These are phyloP conservation scores for Gymnoscopelus braueri DNA, from an alignment of 2,797 vertebrate species.

Conservation along the genomic window DNA sequence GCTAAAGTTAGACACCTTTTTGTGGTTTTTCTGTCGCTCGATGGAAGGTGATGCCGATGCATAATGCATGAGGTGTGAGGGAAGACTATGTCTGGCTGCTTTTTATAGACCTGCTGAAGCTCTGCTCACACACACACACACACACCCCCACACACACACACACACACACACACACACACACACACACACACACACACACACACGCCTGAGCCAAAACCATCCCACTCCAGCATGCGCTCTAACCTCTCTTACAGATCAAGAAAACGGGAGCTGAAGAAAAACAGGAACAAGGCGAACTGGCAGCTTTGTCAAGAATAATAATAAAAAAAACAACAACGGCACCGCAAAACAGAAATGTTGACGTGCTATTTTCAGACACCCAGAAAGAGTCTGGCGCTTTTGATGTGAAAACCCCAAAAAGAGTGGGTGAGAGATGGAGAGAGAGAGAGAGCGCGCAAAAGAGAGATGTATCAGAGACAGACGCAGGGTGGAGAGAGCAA, in stretches of 20 bases:
- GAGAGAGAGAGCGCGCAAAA: not conserved
- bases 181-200: slow-evolving; percentile 17
- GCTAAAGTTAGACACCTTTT: slow-evolving; percentile 90
- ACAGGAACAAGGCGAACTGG: slow-evolving; percentile 78
- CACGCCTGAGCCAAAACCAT: slow-evolving; percentile 37
- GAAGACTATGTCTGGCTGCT: slow-evolving; percentile 93
- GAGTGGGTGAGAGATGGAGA: slow-evolving; percentile 1
- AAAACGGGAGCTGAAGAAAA: slow-evolving; percentile 69
- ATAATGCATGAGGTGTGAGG: slow-evolving; percentile 97
- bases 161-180: slow-evolving; percentile 11
- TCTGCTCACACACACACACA: slow-evolving; percentile 26
- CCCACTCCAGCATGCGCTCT: slow-evolving; percentile 73
- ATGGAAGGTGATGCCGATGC: slow-evolving; percentile 90
- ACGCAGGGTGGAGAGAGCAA: slow-evolving; percentile 26
- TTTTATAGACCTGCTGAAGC: slow-evolving; percentile 90
- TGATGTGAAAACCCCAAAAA: slow-evolving; percentile 63
- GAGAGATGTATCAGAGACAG: slow-evolving; percentile 36
- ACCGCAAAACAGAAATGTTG: slow-evolving; percentile 70
- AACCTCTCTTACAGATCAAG: slow-evolving; percentile 83
- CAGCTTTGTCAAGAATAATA: slow-evolving; percentile 69
- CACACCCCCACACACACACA: slow-evolving; percentile 14
- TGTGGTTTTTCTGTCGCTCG: slow-evolving; percentile 81
- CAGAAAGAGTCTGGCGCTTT: slow-evolving; percentile 51
- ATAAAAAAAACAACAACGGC: slow-evolving; percentile 57
- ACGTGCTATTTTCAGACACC: slow-evolving; percentile 79